Percentiles rank a stretch among this genome's conserved stretches.
Evolutionary conservation across 2,797 vertebrate genomes (phyloP).

Genomic region (Galagoides demidoff): DNA sequence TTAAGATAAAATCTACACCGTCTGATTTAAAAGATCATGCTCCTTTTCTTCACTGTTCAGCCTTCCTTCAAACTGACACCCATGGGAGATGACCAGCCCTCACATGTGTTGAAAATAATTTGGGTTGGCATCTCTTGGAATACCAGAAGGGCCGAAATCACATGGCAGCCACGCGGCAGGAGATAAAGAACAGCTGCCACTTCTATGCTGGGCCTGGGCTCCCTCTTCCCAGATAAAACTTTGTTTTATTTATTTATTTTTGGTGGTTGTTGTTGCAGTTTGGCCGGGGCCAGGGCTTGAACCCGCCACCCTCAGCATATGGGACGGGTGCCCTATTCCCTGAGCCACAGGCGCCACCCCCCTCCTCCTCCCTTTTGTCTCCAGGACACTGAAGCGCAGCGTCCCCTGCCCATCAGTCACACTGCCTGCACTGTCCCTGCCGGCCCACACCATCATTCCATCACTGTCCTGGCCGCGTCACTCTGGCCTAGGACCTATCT

Average conservation of each 20-base stretch:
- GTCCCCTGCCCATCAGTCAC: background rate
- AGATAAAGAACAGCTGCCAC: background rate
- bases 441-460: no score
- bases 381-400: background rate
- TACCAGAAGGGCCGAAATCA: background rate
- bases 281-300: no score
- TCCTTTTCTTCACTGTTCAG: background rate
- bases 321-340: no score
- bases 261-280: no score
- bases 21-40: background rate
- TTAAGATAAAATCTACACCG: background rate
- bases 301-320: no score
- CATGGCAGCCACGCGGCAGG: background rate
- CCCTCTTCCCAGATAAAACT: background rate
- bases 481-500: background rate
- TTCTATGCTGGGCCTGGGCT: background rate
- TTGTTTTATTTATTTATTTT: no score
- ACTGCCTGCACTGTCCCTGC: background rate
- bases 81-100: background rate
- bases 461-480: no score
- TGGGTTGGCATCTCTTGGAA: background rate
- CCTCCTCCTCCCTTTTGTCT: no score
- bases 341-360: no score
- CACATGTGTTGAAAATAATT: background rate
- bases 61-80: background rate